Evolutionary conservation across 2,888 invertebrate genomes (phyloP), one percentile per base, ranked within the genome.

Genomic region (Drosophila kambysellisi): DNA sequence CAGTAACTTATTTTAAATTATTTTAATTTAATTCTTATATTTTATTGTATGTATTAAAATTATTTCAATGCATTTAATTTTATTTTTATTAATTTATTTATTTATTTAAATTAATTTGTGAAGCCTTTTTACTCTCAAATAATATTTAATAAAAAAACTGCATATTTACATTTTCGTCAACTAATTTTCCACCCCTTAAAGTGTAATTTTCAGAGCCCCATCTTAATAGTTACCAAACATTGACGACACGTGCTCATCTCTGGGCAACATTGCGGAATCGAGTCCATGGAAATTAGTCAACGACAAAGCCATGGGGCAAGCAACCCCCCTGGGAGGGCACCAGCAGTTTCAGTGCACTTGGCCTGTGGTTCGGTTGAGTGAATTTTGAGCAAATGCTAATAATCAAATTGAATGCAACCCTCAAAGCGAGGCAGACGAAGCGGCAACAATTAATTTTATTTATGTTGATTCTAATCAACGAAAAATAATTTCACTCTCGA

Each of bases 401-500:
- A 88, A 88, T 88, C 85, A 83, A 88, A 88, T 89, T 88, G 88
- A 79, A 88, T 89, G 89, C 90, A 88, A 88, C 89, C 89, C 79
- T 69, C 74, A 62, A 43, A 57, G 39, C 58, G 46, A 41, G 30
- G 64, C 71, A 70, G 74, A 57, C 76, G 67, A 79, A 80, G 73
- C 90, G 83, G 86, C 89, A 87, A 88, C 87, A 87, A 87, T 89
- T 87, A 87, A 87, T 89, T 89, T 88, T 88, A 83, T 86, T 88
- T 86, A 89, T 89, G 86, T 89, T 87, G 88, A 89, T 87, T 89
- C 79, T 83, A 88, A 88, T 86, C 87, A 86, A 78, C 75, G 75
- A 75, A 69, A 74, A 76, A 77, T 76, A 72, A 61, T 65, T 65
- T 59, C 65, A 59, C 56, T 73, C 57, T 43, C 53, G 51, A 51